Base-by-base conservation (phyloP, 2,797 vertebrate species). In the Galaxias olidus region DNA sequence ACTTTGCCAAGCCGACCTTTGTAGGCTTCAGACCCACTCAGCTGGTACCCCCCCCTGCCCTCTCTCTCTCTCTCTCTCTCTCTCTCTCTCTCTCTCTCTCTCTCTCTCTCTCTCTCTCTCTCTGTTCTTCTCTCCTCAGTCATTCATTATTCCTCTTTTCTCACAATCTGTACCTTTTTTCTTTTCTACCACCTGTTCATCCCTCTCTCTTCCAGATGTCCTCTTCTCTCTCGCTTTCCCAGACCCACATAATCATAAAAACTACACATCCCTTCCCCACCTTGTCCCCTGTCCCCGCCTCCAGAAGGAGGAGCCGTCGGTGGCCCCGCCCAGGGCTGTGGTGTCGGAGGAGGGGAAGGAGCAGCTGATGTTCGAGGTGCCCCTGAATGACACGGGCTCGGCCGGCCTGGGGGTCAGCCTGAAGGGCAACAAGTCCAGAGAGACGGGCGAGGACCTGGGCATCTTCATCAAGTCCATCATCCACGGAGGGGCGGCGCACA, bases 391-490 rank as follows among this genome's bases (percentile, higher is more conserved):
- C 80, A 95, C 93, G 0, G 97, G 97, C 50, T 98, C 97, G 5
- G 97, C 97, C 41, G 97, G 97, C 55, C 93, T 99, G 30, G 97
- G 97, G 1, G 84, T 98, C 85, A 98, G 97, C 85, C 93, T 99
- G 72, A 99, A 98, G 88, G 97, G 97, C 69, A 98, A 98, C 90
- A 98, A 98, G 83, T 96, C 96, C 66, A 91, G 95, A 61, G 96
- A 98, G 87, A 98, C 95, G 0, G 94, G 94, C 59, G 93, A 94
- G 40, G 97, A 98, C 86, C 91, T 98, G 84, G 97, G 97, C 44
- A 98, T 99, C 91, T 99, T 99, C 83, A 97, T 99, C 86, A 99
- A 99, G 81, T 98, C 96, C 11, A 87, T 99, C 76, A 98, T 99
- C 80, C 95, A 98, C 0, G 97, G 97, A 86, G 97, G 97, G 42